These are phyloP conservation scores for Iselma pallidipennis DNA, from an alignment of 2,888 invertebrate genomes.

Conservation along the genomic window DNA sequence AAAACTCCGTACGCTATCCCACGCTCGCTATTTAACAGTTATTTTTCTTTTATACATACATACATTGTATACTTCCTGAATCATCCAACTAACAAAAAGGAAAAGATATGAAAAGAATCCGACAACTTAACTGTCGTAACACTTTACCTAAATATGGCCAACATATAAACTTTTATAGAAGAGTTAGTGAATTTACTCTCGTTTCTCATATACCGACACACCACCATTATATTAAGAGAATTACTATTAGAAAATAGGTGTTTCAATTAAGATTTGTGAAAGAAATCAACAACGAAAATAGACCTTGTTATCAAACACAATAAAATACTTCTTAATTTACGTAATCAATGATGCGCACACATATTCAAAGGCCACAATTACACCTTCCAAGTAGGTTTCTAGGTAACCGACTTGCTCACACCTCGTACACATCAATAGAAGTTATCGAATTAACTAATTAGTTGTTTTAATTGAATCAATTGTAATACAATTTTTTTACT, in stretches of 20 bases:
- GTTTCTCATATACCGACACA: conserved; percentile 14
- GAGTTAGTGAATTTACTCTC: conserved; percentile 25
- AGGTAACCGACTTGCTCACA: conserved; percentile 27
- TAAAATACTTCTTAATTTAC: conserved; percentile 13
- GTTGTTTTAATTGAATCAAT: background rate
- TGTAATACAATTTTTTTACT: background rate
- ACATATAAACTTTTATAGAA: background rate
- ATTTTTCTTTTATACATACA: conserved; percentile 5
- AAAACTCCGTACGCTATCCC: conserved; percentile 17
- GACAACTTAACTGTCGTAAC: conserved; percentile 26
- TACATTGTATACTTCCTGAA: conserved; percentile 28
- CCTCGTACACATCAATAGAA: background rate
- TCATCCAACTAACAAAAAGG: conserved; percentile 4
- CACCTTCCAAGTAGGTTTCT: conserved; percentile 24
- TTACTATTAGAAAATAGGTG: background rate
- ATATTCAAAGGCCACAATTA: conserved; percentile 14
- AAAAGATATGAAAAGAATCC: conserved; percentile 21
- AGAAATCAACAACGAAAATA: no score
- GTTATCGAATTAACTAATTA: conserved; percentile 6
- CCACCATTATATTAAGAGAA: background rate
- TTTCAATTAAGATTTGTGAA: background rate
- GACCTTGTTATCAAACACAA: background rate
- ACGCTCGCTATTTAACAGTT: conserved; percentile 20
- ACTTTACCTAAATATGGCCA: conserved; percentile 13
- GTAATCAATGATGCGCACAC: conserved; percentile 14